Conservation (phyloP, 2,888 invertebrate genomes). For the Dione juno region DNA sequence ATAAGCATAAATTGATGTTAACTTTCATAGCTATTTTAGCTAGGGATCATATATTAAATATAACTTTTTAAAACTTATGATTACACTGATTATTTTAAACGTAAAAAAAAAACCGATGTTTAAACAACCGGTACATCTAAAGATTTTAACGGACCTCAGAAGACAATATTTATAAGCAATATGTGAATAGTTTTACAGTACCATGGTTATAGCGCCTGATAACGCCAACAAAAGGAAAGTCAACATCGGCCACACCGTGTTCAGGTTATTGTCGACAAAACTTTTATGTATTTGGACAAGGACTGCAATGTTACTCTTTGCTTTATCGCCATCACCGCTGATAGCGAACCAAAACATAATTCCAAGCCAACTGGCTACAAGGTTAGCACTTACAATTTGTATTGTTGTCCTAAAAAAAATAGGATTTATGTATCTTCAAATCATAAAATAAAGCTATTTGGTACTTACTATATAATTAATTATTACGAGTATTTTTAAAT, state of each 20-base stretch:
- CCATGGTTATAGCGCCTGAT: conserved; percentile 69
- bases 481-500: too few species aligned
- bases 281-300: conserved; percentile 59
- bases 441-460: neutral
- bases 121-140: too few species aligned
- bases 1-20: neutral
- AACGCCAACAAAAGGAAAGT: conserved; percentile 58
- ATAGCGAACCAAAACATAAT: conserved; percentile 66
- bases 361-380: conserved; percentile 62
- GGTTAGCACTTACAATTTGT: conserved; percentile 55
- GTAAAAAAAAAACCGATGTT: too few species aligned
- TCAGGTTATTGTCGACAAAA: conserved; percentile 51
- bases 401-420: conserved; percentile 62
- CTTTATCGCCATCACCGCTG: conserved; percentile 51
- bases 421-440: neutral
- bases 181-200: conserved; percentile 42
- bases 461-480: neutral
- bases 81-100: too few species aligned
- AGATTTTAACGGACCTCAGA: too few species aligned
- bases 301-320: conserved; percentile 58
- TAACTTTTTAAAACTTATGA: too few species aligned
- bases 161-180: too few species aligned
- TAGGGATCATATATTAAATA: too few species aligned
- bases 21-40: too few species aligned
- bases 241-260: conserved; percentile 60